Percentiles rank a stretch among this genome's conserved stretches.
phyloP scores from a whole-genome alignment of 2,797 vertebrate genomes.

The Pantherophis alleghaniensis region DNA sequence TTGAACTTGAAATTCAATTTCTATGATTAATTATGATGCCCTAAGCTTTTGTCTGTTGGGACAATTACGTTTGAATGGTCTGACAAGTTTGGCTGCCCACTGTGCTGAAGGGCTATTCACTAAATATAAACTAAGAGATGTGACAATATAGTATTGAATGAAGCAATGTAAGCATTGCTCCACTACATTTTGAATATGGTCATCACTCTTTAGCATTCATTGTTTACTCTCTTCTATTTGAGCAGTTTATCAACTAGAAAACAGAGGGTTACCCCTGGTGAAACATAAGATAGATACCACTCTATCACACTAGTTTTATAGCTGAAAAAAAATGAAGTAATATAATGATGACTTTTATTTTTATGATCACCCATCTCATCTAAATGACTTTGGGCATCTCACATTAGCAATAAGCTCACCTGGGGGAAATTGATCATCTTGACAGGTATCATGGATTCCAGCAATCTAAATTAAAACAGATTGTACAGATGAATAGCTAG shows the following conservation, averaged over 20 bases:
- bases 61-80: neutral
- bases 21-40: neutral
- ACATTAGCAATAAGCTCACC: constrained; percentile 71
- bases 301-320: neutral
- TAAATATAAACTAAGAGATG: neutral
- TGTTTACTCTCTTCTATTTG: neutral
- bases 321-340: neutral
- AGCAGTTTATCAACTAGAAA: neutral
- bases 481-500: constrained; percentile 10
- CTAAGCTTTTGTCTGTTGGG: neutral
- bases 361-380: neutral
- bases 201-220: neutral
- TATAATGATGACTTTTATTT: neutral
- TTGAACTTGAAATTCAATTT: neutral
- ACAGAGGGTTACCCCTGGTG: neutral
- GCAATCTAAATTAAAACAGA: constrained; percentile 74
- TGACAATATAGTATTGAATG: neutral
- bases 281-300: neutral
- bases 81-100: neutral
- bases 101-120: neutral
- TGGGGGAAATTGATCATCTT: constrained; percentile 95
- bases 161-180: neutral
- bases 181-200: neutral
- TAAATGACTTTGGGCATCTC: neutral
- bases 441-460: constrained; percentile 94